A percentile compares a stretch with the other conserved stretches of the same genome.
These are phyloP conservation scores for Hucho hucho DNA, from an alignment of 2,113 vertebrate species.

Conservation along the genomic window DNA sequence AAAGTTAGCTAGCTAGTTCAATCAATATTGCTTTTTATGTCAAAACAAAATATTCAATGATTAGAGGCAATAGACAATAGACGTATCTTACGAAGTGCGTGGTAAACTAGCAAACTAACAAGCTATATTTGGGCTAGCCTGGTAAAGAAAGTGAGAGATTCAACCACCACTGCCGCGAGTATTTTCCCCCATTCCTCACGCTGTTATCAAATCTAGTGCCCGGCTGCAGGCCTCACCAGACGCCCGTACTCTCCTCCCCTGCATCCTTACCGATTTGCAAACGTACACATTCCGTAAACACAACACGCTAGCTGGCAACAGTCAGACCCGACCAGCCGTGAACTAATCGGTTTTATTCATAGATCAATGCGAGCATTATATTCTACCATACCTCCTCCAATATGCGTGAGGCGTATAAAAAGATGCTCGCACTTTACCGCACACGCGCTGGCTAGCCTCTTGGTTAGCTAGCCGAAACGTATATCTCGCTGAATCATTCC, in stretches of 20 bases:
- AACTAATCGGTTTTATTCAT: constrained; percentile 22
- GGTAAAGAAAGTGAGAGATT: constrained; percentile 8
- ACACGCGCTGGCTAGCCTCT: constrained; percentile 59
- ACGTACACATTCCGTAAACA: constrained; percentile 30
- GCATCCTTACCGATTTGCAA: constrained; percentile 12
- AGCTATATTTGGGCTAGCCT: constrained; percentile 2
- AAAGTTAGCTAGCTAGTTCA: constrained; percentile 30
- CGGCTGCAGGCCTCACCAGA: constrained; percentile 63
- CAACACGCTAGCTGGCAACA: neutral
- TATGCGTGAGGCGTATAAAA: neutral
- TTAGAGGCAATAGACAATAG: no score
- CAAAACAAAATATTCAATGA: no score
- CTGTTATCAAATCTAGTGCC: constrained; percentile 63
- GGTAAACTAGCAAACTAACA: constrained; percentile 16
- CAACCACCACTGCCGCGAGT: constrained; percentile 29
- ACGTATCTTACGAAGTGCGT: no score
- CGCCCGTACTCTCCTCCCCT: constrained; percentile 33
- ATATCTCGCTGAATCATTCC: constrained; percentile 79
- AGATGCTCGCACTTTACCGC: constrained; percentile 30
- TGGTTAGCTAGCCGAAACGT: constrained; percentile 62
- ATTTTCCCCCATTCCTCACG: constrained; percentile 3
- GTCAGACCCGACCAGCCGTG: neutral
- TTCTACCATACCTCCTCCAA: neutral
- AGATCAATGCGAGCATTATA: neutral
- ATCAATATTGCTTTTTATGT: no score